phyloP scores from a whole-genome alignment of 2,113 vertebrate genomes.

The Phyllostomus hastatus region DNA sequence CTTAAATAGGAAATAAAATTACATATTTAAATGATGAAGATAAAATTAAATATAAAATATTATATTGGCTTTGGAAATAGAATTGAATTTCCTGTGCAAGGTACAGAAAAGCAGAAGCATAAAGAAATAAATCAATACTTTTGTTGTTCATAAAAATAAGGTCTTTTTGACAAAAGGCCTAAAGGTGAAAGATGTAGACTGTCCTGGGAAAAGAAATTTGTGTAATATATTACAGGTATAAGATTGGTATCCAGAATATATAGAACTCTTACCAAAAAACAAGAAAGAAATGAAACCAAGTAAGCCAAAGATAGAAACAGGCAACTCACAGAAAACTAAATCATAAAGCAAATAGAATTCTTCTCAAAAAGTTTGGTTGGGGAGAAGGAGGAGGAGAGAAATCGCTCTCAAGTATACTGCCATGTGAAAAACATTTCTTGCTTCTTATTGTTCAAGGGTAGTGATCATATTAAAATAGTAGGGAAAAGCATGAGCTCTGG shows the following conservation, averaged over 20 bases:
- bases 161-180: not conserved
- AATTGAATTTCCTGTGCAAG: not conserved
- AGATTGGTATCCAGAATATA: not conserved
- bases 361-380: not conserved
- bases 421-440: not conserved
- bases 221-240: not conserved
- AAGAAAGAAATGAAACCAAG: not conserved
- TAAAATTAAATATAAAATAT: not conserved
- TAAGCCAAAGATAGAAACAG: not conserved
- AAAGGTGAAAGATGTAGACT: not conserved
- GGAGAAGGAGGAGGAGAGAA: slow-evolving; percentile 22
- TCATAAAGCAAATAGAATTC: not conserved
- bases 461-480: not conserved
- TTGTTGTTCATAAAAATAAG: not conserved
- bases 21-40: not conserved
- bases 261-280: not conserved
- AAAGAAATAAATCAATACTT: not conserved
- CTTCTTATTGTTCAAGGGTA: not conserved
- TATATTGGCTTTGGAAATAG: not conserved
- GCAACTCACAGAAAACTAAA: not conserved
- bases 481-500: not conserved
- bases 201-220: not conserved
- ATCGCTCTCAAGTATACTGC: slow-evolving; percentile 41
- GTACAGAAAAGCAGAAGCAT: not conserved
- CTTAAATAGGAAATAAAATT: not conserved